Base-by-base conservation (phyloP, 2,797 vertebrate species). In the Pipistrellus kuhlii region DNA sequence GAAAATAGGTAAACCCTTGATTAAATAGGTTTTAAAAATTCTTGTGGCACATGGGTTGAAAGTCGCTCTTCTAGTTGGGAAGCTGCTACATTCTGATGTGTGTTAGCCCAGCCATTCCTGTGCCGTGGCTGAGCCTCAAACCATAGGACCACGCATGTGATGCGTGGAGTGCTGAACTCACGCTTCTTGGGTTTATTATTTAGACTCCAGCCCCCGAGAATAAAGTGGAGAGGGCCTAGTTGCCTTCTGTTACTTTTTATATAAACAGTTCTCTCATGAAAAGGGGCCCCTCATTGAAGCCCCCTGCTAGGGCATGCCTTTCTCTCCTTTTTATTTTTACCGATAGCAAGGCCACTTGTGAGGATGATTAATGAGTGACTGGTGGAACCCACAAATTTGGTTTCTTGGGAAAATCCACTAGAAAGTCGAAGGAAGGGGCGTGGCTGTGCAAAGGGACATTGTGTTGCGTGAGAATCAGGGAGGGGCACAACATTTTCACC, bases 61-160 rank as follows among this genome's bases (percentile, higher is more conserved):
- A 20, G 5, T 21, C 10, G 3, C 44, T 6, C 15, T 14, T 48
- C 35, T 17, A 2, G 88, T 17, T 0, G 1, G 62, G 46, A 53
- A 53, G 41, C 5, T 20, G 7, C 68, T 13, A 9, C 0, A 4
- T 8, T 32, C 62, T 38, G 78, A 23, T 1, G 4, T 13, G 51
- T 73, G 21, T 75, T 71, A 27, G n/a, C 14, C 11, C 48, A 8
- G 72, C 32, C 21, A 3, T 6, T 18, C 23, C 72, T 27, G 11
- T 15, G 69, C 10, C 13, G 5, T 0, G 15, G 55, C 71, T 6
- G 0, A 13, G 27, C 13, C 35, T 44, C 57, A 35, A 75, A 48
- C 8, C 15, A 0, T 1, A 8, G 80, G 30, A 15, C 81, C 23
- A 5, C 8, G 27, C 12, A 0, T 1, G 3, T 3, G 13, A 51